Evolutionary conservation across 2,797 vertebrate species (phyloP), one percentile per base, ranked within the genome.

Genomic region (Hapalemur alaotrensis): DNA sequence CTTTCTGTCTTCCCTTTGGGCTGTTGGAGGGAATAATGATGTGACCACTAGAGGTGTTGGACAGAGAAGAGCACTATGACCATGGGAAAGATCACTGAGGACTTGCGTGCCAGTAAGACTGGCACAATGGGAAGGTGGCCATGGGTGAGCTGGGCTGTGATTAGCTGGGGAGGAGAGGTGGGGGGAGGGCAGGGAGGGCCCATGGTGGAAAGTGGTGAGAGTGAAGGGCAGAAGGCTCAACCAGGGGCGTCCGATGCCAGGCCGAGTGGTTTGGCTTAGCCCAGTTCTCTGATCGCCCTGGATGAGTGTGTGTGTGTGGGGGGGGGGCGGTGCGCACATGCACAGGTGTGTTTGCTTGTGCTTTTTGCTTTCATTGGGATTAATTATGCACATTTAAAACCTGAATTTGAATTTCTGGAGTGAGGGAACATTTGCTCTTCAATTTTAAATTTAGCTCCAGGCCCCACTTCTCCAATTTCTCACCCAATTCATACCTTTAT

Each of bases 361-460:
- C 7, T 5, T 63, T 41, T 57, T 46, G 10, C 38, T 80, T 90
- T 69, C 30, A 70, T 28, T 28, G 23, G 52, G 23, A 88, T 38
- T 85, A 80, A 57, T 69, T 35, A 11, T 23, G 28, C 73, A 23
- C 35, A 80, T 84, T 67, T 59, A 7, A 95, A 84, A 69, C 81
- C 48, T 46, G 81, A 89, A 57, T 89, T 25, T 79, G 54, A 85
- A 59, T 28, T 11, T 85, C 83, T 80, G 14, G 13, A 50, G 14
- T 50, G 3, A 13, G 22, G 57, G 7, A 38, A 83, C 6, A 61
- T 30, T 32, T 17, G 3, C 38, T 81, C 61, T 72, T 48, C 10
- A 20, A 30, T 59, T 83, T 81, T 67, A 7, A 65, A 4, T 63
- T 69, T 76, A 20, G 22, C 67, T 57, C 22, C 23, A 65, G 12